Evolutionary conservation across 1,140 invertebrate genomes (phyloP), one percentile per base, ranked within the genome.

Genomic region (Acromyrmex charruanus): DNA sequence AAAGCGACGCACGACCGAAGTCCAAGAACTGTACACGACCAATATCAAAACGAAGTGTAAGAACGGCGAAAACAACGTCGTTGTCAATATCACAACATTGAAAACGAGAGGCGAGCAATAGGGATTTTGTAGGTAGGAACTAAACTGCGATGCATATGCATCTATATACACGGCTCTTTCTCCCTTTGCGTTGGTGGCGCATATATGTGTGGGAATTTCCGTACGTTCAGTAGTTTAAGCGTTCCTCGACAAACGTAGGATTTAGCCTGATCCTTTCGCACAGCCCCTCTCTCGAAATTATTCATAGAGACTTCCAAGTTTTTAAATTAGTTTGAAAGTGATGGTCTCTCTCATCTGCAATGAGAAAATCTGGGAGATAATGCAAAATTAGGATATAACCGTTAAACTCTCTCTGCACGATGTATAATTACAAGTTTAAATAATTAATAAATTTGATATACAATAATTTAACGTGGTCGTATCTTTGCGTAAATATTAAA

Each of bases 171-270:
- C 55, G 39, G 14, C 53, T 18, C 4, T 7, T 10, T 25, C 16
- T 31, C 49, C n/a, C n/a, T 39, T 10, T 39, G 25, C 25, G 18
- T 58, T 21, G 66, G 12, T 61, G 51, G 35, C 25, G 55, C 18
- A 61, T 82, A 61, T 21, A 25, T 25, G 53, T 18, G 55, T 72
- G 39, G 39, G 35, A 74, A 74, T 84, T 74, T 61, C 28, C 25
- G 53, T 84, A 44, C 25, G 25, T 84, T 84, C 80, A 84, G 80
- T 53, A 84, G 25, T 84, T 74, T 74, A 49, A 84, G 68, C 68
- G 55, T 84, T 82, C 21, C 51, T 82, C 79, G 65, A 82, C 79
- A 82, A 82, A 82, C 66, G 49, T 35, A 72, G 79, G 53, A 72
- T 82, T 72, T 59, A 44, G 31, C 16, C 21, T 49, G 51, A 58